Evolutionary conservation across 2,888 invertebrate genomes (phyloP).

Genomic region (Callimorpha dominula): DNA sequence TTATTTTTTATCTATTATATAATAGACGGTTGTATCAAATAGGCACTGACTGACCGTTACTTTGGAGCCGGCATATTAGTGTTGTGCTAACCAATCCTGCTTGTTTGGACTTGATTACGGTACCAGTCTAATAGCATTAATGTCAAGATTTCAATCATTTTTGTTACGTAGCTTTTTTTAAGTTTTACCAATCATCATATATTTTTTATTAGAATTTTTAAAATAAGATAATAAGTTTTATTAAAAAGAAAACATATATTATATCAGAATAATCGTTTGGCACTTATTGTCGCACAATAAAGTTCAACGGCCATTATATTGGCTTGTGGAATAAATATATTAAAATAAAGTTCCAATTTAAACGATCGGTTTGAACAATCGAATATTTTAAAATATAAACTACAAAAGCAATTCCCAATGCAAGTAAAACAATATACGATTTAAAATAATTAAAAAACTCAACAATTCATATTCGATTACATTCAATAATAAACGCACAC

Average conservation of each 20-base stretch:
- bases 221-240: neutral
- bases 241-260: neutral
- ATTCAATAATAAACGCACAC: conserved; percentile 31
- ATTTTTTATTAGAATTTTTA: neutral
- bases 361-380: neutral
- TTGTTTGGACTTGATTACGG: conserved; percentile 45
- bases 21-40: conserved; percentile 60
- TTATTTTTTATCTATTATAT: conserved; percentile 66
- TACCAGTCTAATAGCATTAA: conserved; percentile 12
- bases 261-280: neutral
- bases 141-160: neutral
- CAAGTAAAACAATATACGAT: neutral
- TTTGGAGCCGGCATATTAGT: conserved; percentile 31
- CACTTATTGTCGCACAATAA: neutral
- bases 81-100: conserved; percentile 44
- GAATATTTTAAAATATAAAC: neutral
- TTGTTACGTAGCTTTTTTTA: neutral
- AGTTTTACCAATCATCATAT: neutral
- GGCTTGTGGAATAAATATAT: neutral
- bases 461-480: conserved; percentile 21
- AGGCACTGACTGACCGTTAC: conserved; percentile 35
- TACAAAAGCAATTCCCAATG: conserved; percentile 1
- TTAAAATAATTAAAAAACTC: conserved; percentile 6
- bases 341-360: neutral
- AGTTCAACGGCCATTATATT: neutral